Evolutionary conservation across 2,797 vertebrate genomes (phyloP).

Genomic region (Staurois parvus): DNA sequence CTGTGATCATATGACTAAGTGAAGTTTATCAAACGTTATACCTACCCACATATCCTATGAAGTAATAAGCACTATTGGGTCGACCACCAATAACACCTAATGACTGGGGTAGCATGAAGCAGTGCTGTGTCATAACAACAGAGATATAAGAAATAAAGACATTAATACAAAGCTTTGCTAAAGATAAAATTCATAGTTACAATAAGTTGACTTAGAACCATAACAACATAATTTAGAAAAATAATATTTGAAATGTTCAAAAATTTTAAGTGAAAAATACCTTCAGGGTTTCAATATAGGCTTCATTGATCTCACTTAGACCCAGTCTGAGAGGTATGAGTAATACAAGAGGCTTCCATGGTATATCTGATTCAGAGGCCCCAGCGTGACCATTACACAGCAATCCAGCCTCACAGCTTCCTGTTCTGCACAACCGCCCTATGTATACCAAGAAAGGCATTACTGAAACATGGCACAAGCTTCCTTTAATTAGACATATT

Average conservation of each 20-base stretch:
- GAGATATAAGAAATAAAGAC: neutral
- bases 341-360: conserved; percentile 93
- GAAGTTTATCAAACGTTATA: conserved; percentile 54
- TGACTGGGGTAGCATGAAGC: conserved; percentile 98
- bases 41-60: conserved; percentile 98
- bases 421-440: conserved; percentile 90
- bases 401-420: conserved; percentile 68
- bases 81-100: conserved; percentile 97
- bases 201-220: neutral
- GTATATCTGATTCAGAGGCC: conserved; percentile 45
- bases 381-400: conserved; percentile 86
- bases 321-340: conserved; percentile 96
- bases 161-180: neutral
- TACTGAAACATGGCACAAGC: neutral
- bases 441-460: neutral
- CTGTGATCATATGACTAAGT: neutral
- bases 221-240: neutral
- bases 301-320: conserved; percentile 95
- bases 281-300: conserved; percentile 97
- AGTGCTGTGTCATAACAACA: conserved; percentile 82
- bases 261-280: conserved; percentile 69
- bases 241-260: neutral
- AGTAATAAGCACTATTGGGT: conserved; percentile 99
- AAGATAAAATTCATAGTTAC: neutral
- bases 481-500: too few species aligned